Conservation (phyloP, 2,113 vertebrate genomes). For the Notechis scutatus region DNA sequence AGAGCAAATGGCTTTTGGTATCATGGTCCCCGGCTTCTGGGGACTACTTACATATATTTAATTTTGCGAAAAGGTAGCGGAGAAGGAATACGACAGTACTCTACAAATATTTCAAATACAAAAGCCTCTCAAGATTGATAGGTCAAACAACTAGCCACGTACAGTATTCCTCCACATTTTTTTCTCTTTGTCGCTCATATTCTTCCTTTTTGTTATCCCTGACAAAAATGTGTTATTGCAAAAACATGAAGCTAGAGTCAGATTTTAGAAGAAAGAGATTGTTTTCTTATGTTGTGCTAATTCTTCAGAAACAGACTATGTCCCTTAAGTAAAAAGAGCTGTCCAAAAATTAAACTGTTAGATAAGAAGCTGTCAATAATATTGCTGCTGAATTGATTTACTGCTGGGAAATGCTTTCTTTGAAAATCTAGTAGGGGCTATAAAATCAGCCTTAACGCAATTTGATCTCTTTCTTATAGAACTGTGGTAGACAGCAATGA, state of each 20-base stretch:
- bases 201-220: background rate
- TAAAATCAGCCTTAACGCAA: background rate
- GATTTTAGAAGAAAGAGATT: background rate
- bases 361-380: background rate
- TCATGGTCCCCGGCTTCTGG: no score
- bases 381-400: background rate
- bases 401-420: background rate
- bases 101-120: background rate
- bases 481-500: background rate
- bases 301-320: background rate
- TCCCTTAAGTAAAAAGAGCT: background rate
- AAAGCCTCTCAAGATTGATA: background rate
- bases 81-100: background rate
- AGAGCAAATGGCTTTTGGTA: no score
- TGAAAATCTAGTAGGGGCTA: background rate
- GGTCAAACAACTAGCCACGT: background rate
- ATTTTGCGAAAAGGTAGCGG: background rate
- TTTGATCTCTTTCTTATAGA: background rate
- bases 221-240: background rate
- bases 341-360: background rate
- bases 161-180: background rate
- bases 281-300: background rate
- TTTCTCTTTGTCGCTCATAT: background rate
- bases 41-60: background rate
- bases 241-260: background rate